Evolutionary conservation across 37 sponge, comb jelly and placozoan genomes (phyloP).

Genomic region (Beroe ovata): DNA sequence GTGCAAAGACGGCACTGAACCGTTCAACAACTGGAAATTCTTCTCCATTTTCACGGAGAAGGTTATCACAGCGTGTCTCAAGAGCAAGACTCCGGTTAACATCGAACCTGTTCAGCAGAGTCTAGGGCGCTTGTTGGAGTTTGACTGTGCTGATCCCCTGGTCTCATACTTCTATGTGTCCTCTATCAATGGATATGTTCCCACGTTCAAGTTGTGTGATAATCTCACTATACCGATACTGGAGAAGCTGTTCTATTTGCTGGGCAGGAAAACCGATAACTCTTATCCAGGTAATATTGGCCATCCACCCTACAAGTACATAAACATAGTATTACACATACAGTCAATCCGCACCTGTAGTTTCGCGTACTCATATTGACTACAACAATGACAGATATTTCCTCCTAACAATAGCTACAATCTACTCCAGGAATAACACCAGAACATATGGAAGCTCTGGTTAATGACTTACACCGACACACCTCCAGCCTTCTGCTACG

Average conservation of each 20-base stretch:
- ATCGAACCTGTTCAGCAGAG: constrained; percentile 48
- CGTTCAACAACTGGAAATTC: constrained; percentile 46
- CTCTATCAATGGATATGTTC: constrained; percentile 46
- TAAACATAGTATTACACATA: too few species aligned
- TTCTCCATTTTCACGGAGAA: constrained; percentile 65
- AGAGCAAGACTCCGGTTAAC: constrained; percentile 5
- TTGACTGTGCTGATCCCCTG: constrained; percentile 52
- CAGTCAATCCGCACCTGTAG: too few species aligned
- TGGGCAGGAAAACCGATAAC: constrained; percentile 9
- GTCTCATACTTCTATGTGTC: constrained; percentile 39
- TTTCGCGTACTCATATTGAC: too few species aligned
- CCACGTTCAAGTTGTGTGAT: constrained; percentile 44
- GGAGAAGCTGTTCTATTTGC: constrained; percentile 52
- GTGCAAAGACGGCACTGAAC: constrained; percentile 2
- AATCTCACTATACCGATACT: constrained; percentile 23
- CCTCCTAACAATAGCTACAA: too few species aligned
- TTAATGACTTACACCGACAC: constrained; percentile 39
- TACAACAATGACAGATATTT: too few species aligned
- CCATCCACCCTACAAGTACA: too few species aligned
- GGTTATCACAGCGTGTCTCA: constrained; percentile 12
- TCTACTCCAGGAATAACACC: neutral
- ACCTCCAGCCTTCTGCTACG: constrained; percentile 15
- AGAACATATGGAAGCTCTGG: constrained; percentile 2
- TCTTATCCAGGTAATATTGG: neutral
- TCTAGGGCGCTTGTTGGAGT: constrained; percentile 9